Base-by-base conservation (phyloP, 2,797 vertebrate species). In the Mustela erminea region DNA sequence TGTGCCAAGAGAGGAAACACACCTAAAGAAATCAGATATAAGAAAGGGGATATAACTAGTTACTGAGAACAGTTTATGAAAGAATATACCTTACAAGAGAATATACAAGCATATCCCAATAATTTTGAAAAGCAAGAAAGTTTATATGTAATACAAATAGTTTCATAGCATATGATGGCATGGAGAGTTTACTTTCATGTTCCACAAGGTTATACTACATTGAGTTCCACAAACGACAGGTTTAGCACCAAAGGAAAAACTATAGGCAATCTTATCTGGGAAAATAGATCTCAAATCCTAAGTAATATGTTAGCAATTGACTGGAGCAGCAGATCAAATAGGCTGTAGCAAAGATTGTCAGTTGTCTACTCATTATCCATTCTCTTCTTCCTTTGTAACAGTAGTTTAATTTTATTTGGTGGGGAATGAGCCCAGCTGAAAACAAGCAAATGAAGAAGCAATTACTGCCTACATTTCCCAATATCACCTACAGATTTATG, bases 51-150 rank as follows among this genome's bases (percentile, higher is more conserved):
- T 38, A 46, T 38, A 70, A 49, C 7, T 87, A 78, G 32, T 43
- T 56, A n/a, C 14, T n/a, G 25, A 74, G 56, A 35, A 72, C 17
- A 64, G 68, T 64, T 92, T 46, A 6, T 78, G 66, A 62, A 25
- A 29, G 58, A 62, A 62, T 62, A 62, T 64, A 32, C 49, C 43
- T 49, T 87, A 52, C 4, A 54, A 84, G 18, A 77, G 17, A 75
- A 60, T 62, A 32, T n/a, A 54, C 5, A 54, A 18, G 4, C 21
- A 75, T 94, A 54, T 56, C 81, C 35, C 4, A 46, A 84, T 78
- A 88, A 78, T n/a, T 95, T 92, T 84, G 43, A 93, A 88, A 84
- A n/a, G 84, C 88, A 96, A 68, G 60, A 64, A 86, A 70, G 43
- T 91, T 92, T 90, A 29, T 43, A 70, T 8, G 6, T 56, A 23